Base-by-base conservation (phyloP, 2,113 vertebrate genomes). In the Ophthalmolycus amberensis region DNA sequence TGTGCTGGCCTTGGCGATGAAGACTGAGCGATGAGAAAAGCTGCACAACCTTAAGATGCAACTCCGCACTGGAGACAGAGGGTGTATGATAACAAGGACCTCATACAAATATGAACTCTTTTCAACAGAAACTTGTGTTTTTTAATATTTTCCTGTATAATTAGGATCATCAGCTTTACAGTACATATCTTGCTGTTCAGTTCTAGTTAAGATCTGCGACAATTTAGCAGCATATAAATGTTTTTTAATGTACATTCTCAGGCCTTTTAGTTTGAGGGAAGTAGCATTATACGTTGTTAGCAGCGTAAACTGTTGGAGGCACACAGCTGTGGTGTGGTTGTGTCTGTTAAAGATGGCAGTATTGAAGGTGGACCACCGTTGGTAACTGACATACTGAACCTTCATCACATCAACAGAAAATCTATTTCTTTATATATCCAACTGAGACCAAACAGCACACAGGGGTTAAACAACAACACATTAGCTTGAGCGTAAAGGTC, bases 1-100 rank as follows among this genome's bases (percentile, higher is more conserved):
- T 64, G 29, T 42, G 54, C 25, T 63, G 48, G 54, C 50, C 44
- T 82, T 79, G 64, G 67, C 46, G 69, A 70, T 73, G 22, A 62
- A 38, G 52, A 82, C n/a, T 42, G 62, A 42, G 0, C 1, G 46
- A 70, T 66, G 27, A 70, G 46, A 85, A 48, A 69, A 63, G 27
- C 40, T 37, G 1, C 18, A n/a, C 10, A 72, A 32, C 22, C 5
- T 56, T 66, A 11, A 71, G 37, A 67, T 68, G 65, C 65, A 71
- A 46, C 54, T 42, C 44, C 54, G 62, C 65, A 75, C 64, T 63
- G 29, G 37, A 42, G 22, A 56, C n/a, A 42, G 12, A 27, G 11
- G 8, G 40, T n/a, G 16, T 37, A 10, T 20, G 6, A 42, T 50
- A 32, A 67, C 0, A 22, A 20, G 42, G 18, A 15, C 48, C 9